phyloP scores from a whole-genome alignment of 2,797 vertebrate genomes.

The Microcaecilia unicolor region DNA sequence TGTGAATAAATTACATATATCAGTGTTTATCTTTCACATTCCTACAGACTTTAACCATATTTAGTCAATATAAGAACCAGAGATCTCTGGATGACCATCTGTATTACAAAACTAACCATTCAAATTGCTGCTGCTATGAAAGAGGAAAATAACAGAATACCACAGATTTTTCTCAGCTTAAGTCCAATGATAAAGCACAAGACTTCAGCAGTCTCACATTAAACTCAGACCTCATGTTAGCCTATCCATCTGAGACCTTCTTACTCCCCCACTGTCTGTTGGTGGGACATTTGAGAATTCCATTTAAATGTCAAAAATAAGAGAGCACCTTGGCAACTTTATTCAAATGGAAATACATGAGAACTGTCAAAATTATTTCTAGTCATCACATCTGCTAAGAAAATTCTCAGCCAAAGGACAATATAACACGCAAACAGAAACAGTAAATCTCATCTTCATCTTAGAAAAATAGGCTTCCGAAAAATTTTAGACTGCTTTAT shows the following conservation, averaged over 20 bases:
- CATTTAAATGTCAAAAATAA: slow-evolving; percentile 32
- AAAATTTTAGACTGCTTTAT: no score
- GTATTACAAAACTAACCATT: no score
- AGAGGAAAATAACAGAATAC: background rate
- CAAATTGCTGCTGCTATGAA: background rate
- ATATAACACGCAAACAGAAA: slow-evolving; percentile 9
- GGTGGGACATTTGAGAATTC: slow-evolving; percentile 20
- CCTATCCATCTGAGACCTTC: background rate
- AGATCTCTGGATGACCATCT: no score
- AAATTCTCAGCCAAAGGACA: slow-evolving; percentile 9
- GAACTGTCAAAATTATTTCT: slow-evolving; percentile 35
- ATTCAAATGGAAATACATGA: slow-evolving; percentile 25
- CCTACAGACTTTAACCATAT: no score
- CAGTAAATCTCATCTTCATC: slow-evolving; percentile 12
- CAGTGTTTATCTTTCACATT: no score
- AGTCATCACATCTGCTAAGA: slow-evolving; percentile 28
- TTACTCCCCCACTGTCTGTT: background rate
- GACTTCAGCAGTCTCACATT: background rate
- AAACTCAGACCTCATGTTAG: slow-evolving; percentile 6
- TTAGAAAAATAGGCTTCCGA: no score
- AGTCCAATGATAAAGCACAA: background rate
- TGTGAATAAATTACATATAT: no score
- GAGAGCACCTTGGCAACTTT: slow-evolving; percentile 23
- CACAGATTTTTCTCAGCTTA: background rate
- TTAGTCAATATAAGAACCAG: no score